These are phyloP conservation scores for Vollenhovia emeryi DNA, from an alignment of 1,140 invertebrate species.

Conservation along the genomic window DNA sequence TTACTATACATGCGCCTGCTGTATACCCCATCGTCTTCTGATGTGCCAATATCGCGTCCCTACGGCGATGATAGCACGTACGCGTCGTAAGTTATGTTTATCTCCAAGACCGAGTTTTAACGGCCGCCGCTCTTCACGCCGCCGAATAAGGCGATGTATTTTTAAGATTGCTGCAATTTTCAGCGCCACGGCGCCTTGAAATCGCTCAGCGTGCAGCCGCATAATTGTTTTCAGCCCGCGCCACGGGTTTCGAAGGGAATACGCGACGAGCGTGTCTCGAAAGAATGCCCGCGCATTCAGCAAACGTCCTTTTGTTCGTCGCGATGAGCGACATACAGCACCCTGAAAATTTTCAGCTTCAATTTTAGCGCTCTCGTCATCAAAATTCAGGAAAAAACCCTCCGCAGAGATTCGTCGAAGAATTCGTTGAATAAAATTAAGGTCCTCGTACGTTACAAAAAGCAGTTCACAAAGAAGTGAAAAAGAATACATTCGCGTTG, in stretches of 20 bases:
- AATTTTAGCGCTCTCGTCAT: neutral
- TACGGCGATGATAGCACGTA: conserved; percentile 2
- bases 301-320: neutral
- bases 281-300: conserved; percentile 1
- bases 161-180: conserved; percentile 6
- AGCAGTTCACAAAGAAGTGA: neutral
- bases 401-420: neutral
- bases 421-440: conserved; percentile 6
- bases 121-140: neutral
- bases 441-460: neutral
- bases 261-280: neutral
- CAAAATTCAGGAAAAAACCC: neutral
- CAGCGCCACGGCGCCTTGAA: neutral
- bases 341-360: neutral
- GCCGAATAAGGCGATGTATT: neutral
- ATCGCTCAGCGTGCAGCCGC: conserved; percentile 43
- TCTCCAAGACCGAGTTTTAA: conserved; percentile 27
- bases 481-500: neutral
- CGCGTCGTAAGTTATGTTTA: conserved; percentile 34
- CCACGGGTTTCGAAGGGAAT: neutral
- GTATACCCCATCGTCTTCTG: conserved; percentile 9
- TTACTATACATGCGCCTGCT: neutral
- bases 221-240: conserved; percentile 36
- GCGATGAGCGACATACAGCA: neutral
- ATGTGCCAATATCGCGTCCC: conserved; percentile 23